phyloP scores from a whole-genome alignment of 2,797 vertebrate species.

The Falco rusticolus region DNA sequence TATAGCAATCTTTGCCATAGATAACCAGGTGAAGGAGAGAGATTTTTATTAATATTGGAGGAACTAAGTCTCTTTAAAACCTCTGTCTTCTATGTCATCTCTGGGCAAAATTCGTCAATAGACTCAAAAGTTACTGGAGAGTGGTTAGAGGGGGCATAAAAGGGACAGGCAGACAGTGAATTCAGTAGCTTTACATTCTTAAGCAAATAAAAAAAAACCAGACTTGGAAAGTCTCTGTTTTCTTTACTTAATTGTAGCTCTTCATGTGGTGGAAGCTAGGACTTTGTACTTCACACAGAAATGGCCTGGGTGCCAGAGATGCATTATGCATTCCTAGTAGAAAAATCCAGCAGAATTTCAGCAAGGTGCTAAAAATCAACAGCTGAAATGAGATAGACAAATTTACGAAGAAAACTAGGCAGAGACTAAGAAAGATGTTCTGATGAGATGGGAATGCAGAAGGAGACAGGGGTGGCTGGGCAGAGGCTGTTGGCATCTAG shows the following conservation, averaged over 20 bases:
- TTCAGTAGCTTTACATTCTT: not conserved
- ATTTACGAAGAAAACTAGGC: not conserved
- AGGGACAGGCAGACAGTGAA: not conserved
- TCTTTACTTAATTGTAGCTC: not conserved
- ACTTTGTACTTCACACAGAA: not conserved
- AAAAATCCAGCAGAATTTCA: not conserved
- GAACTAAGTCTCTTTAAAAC: not conserved
- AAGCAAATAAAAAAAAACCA: not conserved
- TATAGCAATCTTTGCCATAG: not conserved
- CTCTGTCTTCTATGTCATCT: not conserved
- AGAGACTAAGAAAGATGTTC: not conserved
- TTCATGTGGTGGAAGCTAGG: not conserved
- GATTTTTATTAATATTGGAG: not conserved
- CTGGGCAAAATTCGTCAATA: not conserved
- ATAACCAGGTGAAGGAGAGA: not conserved
- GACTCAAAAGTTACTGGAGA: not conserved
- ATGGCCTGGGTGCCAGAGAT: not conserved
- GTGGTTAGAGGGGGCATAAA: not conserved
- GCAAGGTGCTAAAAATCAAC: not conserved
- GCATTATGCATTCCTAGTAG: accelerated
- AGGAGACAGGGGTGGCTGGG: not conserved
- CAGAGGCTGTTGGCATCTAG: not conserved
- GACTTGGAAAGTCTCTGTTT: not conserved
- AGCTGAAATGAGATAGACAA: not conserved
- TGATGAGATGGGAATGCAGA: not conserved